Base-by-base conservation (phyloP, 1,140 invertebrate species). In the Zophobas atratus region DNA sequence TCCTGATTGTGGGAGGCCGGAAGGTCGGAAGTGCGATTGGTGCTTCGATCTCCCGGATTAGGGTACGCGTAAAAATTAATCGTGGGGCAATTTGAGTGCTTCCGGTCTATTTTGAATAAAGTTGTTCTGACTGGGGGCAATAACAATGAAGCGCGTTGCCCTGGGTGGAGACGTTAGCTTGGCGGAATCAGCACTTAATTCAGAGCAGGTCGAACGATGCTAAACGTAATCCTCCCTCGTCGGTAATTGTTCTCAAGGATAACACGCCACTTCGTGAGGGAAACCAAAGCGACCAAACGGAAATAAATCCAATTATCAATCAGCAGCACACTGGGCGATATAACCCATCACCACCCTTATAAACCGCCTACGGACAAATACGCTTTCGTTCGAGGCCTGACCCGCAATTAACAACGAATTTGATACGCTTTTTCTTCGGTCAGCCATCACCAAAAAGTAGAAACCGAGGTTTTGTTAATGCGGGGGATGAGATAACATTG, bases 221-320 rank as follows among this genome's bases (percentile, higher is more conserved):
- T 56, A 60, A 60, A 57, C 53, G 74, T 63, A 75, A 75, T 75
- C 74, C 74, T 56, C 43, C 53, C 53, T 49, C 57, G 38, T 49
- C 53, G 46, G 74, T 75, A 75, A 75, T 75, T 75, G 74, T 75
- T 60, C 53, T 41, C 39, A 57, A 60, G 74, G 74, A 60, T 51
- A 60, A 60, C 70, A 36, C 46, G 41, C 48, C 41, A 56, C 46
- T 56, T 72, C 70, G 48, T 67, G 39, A 67, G 70, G 48, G 70
- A 72, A 56, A 72, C 48, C 38, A 56, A 51, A 75, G 74, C 74
- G 53, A 48, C 74, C 74, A 75, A 63, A 75, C 56, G 74, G 74
- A 75, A 75, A 75, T 75, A 75, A 75, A 75, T 75, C 56, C 74
- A 75, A 75, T 75, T 75, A 75, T 75, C 74, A 75, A 75, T 75